Evolutionary conservation across 2,797 vertebrate genomes (phyloP).

Genomic region (Benthosema pterotum): DNA sequence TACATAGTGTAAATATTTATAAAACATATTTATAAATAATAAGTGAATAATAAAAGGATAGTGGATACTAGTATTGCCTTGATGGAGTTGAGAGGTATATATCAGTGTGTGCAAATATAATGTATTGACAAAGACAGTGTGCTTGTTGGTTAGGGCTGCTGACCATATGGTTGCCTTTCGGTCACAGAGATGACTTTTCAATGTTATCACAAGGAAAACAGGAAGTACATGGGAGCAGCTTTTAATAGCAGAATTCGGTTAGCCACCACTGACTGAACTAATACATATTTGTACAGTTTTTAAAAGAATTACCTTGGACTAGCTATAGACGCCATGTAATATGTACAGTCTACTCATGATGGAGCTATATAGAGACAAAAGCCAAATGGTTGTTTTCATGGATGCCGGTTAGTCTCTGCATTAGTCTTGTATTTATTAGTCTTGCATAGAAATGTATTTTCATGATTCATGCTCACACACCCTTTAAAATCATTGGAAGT

Average conservation of each 20-base stretch:
- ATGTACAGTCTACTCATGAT: constrained; percentile 7
- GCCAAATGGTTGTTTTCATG: neutral
- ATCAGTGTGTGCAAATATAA: too few species aligned
- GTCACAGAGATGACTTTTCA: constrained; percentile 9
- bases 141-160: neutral
- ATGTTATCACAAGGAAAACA: constrained; percentile 17
- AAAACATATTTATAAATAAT: too few species aligned
- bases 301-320: constrained; percentile 17
- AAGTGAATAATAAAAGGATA: too few species aligned
- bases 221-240: neutral
- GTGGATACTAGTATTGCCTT: too few species aligned
- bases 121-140: neutral
- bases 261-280: neutral
- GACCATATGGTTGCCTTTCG: neutral
- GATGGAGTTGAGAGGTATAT: too few species aligned
- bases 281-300: constrained; percentile 10
- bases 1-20: too few species aligned
- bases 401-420: too few species aligned
- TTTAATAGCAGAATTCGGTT: constrained; percentile 13
- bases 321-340: constrained; percentile 8
- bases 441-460: too few species aligned
- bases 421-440: too few species aligned
- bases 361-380: constrained; percentile 13
- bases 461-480: too few species aligned
- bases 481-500: too few species aligned